A percentile compares a stretch with the other conserved stretches of the same genome.
These are phyloP conservation scores for Apodemus agrarius DNA, from an alignment of 2,797 vertebrate species.

Conservation along the genomic window DNA sequence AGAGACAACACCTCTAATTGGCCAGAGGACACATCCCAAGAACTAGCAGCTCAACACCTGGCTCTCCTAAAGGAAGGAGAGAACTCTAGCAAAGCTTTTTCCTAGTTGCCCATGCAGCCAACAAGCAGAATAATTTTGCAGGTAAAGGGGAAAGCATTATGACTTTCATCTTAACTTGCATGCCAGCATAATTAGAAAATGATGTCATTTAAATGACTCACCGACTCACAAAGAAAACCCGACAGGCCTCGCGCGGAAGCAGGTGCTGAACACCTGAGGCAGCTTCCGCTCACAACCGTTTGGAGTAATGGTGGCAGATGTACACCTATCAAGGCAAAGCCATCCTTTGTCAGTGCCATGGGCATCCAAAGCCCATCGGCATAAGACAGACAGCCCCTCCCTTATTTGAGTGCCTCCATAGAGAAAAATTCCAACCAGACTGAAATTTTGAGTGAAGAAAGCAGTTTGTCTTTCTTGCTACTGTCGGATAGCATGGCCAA, in stretches of 20 bases:
- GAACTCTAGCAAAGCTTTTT: neutral
- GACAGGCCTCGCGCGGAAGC: neutral
- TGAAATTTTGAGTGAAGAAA: neutral
- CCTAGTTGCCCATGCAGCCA: slow-evolving; percentile 1
- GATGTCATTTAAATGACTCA: neutral
- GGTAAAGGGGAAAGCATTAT: neutral
- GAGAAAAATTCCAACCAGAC: neutral
- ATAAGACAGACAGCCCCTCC: neutral
- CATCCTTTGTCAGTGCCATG: neutral
- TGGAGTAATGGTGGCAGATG: neutral
- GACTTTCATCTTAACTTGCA: neutral
- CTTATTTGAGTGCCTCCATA: neutral
- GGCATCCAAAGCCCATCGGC: neutral
- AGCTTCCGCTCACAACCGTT: neutral
- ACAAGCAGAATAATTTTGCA: neutral
- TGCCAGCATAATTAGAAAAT: neutral
- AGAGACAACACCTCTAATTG: neutral
- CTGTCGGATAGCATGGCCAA: neutral
- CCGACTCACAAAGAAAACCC: neutral
- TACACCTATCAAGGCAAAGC: neutral
- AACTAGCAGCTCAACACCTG: neutral
- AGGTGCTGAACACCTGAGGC: neutral
- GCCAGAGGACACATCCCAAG: neutral
- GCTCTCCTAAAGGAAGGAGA: neutral
- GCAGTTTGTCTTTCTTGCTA: neutral